Evolutionary conservation across 1,140 invertebrate genomes (phyloP).

Genomic region (Aphelenchoides besseyi): DNA sequence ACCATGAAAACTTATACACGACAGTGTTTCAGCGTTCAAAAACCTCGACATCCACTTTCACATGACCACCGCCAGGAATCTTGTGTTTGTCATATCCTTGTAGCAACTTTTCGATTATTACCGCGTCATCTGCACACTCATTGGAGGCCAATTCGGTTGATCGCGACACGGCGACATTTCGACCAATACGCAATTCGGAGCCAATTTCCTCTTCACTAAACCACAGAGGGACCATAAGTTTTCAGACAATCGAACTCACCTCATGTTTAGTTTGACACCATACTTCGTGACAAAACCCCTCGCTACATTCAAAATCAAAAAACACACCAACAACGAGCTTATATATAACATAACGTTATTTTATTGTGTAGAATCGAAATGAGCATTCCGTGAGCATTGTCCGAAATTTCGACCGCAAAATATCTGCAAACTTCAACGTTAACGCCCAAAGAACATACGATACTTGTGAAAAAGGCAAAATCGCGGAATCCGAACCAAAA

Average conservation of each 20-base stretch:
- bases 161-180: not conserved
- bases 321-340: not conserved
- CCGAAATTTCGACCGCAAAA: not conserved
- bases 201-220: conserved; percentile 10
- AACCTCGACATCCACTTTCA: conserved; percentile 59
- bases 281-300: not conserved
- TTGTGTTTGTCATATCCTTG: conserved; percentile 54
- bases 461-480: not conserved
- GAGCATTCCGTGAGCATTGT: not conserved
- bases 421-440: conserved; percentile 1
- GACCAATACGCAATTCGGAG: not conserved
- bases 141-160: not conserved
- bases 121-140: conserved; percentile 45
- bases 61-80: conserved; percentile 57
- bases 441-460: not conserved
- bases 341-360: not conserved
- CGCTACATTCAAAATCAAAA: not conserved
- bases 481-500: not conserved
- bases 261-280: not conserved
- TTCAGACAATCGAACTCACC: not conserved
- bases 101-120: conserved; percentile 42
- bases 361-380: not conserved
- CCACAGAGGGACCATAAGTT: no score
- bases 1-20: conserved; percentile 14
- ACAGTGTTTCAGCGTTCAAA: not conserved